A percentile compares a stretch with the other conserved stretches of the same genome.
phyloP scores from a whole-genome alignment of 37 sponge, comb jelly and placozoan genomes.

The Amphimedon queenslandica region DNA sequence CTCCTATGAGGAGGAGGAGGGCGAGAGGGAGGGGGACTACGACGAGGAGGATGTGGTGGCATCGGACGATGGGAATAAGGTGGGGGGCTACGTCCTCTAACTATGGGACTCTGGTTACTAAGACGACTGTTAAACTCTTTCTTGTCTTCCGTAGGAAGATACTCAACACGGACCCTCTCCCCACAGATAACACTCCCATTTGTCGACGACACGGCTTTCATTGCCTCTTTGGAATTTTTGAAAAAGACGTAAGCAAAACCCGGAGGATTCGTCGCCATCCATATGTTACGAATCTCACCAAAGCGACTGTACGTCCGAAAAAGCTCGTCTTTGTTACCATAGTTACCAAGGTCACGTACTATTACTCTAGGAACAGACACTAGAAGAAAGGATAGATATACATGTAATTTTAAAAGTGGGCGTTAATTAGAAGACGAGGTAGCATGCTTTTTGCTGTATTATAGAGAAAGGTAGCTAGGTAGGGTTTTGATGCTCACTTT shows the following conservation, averaged over 20 bases:
- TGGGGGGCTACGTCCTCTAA: neutral
- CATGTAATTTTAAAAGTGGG: neutral
- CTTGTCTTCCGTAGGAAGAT: conserved; percentile 47
- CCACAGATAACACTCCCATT: conserved; percentile 70
- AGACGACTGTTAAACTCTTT: too few relatives aligned
- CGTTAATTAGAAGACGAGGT: neutral
- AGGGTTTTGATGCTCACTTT: too few relatives aligned
- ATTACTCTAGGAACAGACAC: conserved; percentile 63
- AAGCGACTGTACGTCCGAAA: conserved; percentile 28
- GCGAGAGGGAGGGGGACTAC: neutral
- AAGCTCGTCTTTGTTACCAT: conserved; percentile 70
- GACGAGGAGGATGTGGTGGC: too few relatives aligned
- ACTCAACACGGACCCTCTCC: conserved; percentile 53
- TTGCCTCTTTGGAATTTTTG: conserved; percentile 59
- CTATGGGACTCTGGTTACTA: neutral
- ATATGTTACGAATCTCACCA: conserved; percentile 62
- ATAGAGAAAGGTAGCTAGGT: too few relatives aligned
- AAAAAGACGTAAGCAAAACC: conserved; percentile 88
- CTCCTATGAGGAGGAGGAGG: neutral
- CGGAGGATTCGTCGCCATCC: conserved; percentile 85
- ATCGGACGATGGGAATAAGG: too few relatives aligned
- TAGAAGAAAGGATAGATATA: conserved; percentile 1
- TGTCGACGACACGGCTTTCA: conserved; percentile 49
- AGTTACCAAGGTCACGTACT: conserved; percentile 51
- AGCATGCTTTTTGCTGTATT: too few relatives aligned